Base-by-base conservation (phyloP, 2,888 invertebrate genomes). In the Megastigmus dorsalis region DNA sequence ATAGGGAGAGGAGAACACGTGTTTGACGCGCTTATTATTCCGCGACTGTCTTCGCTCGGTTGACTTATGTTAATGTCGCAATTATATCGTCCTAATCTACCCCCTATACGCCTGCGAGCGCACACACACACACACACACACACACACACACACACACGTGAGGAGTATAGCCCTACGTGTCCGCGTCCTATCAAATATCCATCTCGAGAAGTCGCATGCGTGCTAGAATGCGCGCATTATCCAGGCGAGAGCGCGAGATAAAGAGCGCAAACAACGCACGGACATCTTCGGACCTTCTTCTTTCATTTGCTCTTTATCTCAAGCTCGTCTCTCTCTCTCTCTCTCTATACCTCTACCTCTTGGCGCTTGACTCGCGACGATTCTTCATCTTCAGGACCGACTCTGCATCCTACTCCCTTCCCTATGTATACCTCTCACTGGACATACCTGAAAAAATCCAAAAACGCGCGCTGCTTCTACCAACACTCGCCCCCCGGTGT, bases 21-120 rank as follows among this genome's bases (percentile, higher is more conserved):
- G 85, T 86, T 85, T 82, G 84, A 84, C 84, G 82, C 83, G 80
- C 85, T 87, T 87, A 84, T 82, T 87, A 87, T 87, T 87, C 87
- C 82, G 80, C 79, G 78, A 80, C 60, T 80, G 86, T 85, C 78
- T 80, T 80, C 81, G 59, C 68, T 78, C 83, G 84, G 82, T n/a
- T 86, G 86, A 87, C 87, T 88, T 88, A 88, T 88, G 87, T 86
- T 88, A 88, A 88, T 86, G 84, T 82, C 82, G 85, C 86, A 88
- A 88, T 88, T 88, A 88, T 88, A 88, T 88, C 87, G 85, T 85
- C 84, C 85, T 86, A 87, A 87, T 88, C 88, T 87, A 84, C 83
- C 82, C 80, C 81, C 81, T n/a, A n/a, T n/a, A 84, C 82, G 82
- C 81, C 66, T 38, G 55, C 20, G n/a, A n/a, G n/a, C 23, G 23